phyloP scores from a whole-genome alignment of 1,140 invertebrate genomes.

The Drosophila orena region DNA sequence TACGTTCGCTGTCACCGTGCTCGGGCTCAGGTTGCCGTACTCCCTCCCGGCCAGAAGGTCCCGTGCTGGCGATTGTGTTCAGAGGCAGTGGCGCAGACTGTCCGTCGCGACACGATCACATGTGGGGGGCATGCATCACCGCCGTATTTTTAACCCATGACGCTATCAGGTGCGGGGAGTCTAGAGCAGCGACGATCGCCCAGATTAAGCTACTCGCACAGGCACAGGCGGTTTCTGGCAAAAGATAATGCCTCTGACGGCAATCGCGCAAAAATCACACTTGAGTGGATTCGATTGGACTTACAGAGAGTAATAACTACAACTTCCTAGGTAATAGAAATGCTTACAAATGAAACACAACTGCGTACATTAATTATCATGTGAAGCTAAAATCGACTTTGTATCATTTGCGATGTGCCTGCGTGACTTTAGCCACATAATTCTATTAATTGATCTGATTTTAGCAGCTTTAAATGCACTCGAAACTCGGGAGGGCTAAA shows the following conservation, averaged over 20 bases:
- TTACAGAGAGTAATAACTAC: not conserved
- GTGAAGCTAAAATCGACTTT: no score
- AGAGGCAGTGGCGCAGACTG: conserved; percentile 34
- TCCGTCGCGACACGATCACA: conserved; percentile 38
- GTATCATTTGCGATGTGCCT: not conserved
- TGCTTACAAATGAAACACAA: not conserved
- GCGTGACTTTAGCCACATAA: not conserved
- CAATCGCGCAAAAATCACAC: not conserved
- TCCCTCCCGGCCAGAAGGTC: no score
- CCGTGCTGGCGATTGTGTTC: conserved; percentile 4
- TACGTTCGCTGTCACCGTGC: conserved; percentile 24
- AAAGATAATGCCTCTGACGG: conserved; percentile 14
- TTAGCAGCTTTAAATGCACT: conserved; percentile 2
- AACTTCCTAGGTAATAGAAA: not conserved
- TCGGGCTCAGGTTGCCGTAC: not conserved
- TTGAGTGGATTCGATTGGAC: not conserved
- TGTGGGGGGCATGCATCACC: conserved; percentile 39
- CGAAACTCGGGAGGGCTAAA: conserved; percentile 4
- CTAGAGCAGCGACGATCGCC: conserved; percentile 28
- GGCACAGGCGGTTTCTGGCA: conserved; percentile 24
- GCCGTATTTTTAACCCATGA: conserved; percentile 50
- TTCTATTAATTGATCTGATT: not conserved
- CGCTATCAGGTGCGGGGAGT: conserved; percentile 19
- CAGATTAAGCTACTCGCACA: conserved; percentile 21
- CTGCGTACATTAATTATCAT: no score